phyloP scores from a whole-genome alignment of 2,888 invertebrate genomes.

The Drosophila mulleri region DNA sequence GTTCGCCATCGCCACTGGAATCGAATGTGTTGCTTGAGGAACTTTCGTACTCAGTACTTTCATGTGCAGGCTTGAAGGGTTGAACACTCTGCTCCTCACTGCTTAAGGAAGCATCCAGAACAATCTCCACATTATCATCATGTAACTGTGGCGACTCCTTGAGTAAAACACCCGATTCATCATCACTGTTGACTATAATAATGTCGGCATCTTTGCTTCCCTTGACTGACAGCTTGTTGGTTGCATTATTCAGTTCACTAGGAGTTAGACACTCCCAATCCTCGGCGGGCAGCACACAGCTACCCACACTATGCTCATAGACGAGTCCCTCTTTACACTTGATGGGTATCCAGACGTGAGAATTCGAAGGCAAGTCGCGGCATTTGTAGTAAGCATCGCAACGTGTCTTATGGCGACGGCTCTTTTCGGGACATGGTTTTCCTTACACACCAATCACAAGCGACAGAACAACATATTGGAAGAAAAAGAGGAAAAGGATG shows the following conservation, averaged over 20 bases:
- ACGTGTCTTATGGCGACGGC: slow-evolving; percentile 83
- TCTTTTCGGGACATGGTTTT: slow-evolving; percentile 84
- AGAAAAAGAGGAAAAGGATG: slow-evolving; percentile 2
- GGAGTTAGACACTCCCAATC: slow-evolving; percentile 84
- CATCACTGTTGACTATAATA: slow-evolving; percentile 65
- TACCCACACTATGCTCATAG: slow-evolving; percentile 82
- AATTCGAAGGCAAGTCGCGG: slow-evolving; percentile 73
- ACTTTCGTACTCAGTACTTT: slow-evolving; percentile 39
- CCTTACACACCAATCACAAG: slow-evolving; percentile 58
- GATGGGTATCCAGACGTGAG: slow-evolving; percentile 83
- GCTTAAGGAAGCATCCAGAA: slow-evolving; percentile 57
- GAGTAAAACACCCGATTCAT: slow-evolving; percentile 53
- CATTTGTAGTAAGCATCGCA: slow-evolving; percentile 84
- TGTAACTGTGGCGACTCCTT: slow-evolving; percentile 25
- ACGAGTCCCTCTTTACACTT: slow-evolving; percentile 83
- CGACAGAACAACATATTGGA: not conserved
- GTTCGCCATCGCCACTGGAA: slow-evolving; percentile 83
- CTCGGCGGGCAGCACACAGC: slow-evolving; percentile 84
- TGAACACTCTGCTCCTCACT: slow-evolving; percentile 66
- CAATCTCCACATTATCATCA: slow-evolving; percentile 66
- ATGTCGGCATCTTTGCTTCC: slow-evolving; percentile 55
- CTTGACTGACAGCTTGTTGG: slow-evolving; percentile 8
- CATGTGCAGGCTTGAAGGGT: not conserved
- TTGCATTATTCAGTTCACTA: slow-evolving; percentile 49
- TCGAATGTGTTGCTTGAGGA: slow-evolving; percentile 61